phyloP scores from a whole-genome alignment of 2,888 invertebrate species.

The Synanthedon tipuliformis region DNA sequence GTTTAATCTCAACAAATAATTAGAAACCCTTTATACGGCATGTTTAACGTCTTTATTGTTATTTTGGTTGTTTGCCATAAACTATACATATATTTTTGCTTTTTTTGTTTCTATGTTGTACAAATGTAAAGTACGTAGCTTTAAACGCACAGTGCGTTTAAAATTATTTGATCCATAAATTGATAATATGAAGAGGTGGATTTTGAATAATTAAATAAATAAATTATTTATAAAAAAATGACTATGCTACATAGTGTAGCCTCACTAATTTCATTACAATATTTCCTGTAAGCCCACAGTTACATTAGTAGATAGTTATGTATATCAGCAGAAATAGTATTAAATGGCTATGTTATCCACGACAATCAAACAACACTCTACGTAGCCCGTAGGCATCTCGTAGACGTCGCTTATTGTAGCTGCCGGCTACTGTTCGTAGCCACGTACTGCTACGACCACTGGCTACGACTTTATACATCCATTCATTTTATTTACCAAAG shows the following conservation, averaged over 20 bases:
- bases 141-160: too few species aligned
- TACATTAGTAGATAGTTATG: neutral
- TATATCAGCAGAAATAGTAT: neutral
- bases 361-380: neutral
- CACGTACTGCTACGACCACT: neutral
- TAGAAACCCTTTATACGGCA: too few species aligned
- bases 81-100: too few species aligned
- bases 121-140: too few species aligned
- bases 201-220: neutral
- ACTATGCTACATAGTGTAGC: neutral
- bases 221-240: neutral
- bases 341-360: neutral
- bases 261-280: neutral
- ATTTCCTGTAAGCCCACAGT: neutral
- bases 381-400: conserved; percentile 1
- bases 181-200: too few species aligned
- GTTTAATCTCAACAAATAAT: too few species aligned
- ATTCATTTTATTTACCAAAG: too few species aligned
- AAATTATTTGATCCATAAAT: too few species aligned
- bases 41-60: too few species aligned
- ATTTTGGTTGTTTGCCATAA: too few species aligned
- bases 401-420: conserved; percentile 6
- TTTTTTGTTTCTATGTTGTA: too few species aligned
- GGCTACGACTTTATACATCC: neutral
- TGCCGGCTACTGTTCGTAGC: conserved; percentile 6